Percentiles rank a stretch among this genome's conserved stretches.
Conservation (phyloP, 2,113 vertebrate species). For the Neomonachus schauinslandi region DNA sequence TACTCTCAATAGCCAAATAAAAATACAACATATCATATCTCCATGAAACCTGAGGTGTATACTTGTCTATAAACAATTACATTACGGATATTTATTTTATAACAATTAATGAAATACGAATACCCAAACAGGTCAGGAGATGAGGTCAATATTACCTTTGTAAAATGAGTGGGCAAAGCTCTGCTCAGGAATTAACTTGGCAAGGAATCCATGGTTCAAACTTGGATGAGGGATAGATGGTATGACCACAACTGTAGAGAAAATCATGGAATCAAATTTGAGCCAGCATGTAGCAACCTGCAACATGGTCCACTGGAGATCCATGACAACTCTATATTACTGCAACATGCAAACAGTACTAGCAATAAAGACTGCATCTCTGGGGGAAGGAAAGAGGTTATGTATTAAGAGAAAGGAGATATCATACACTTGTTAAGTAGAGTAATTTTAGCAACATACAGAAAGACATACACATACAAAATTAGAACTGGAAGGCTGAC, state of each 20-base stretch:
- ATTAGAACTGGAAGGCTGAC: constrained; percentile 51
- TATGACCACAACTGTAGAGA: constrained; percentile 91
- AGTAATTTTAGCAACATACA: constrained; percentile 78
- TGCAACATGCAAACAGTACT: constrained; percentile 82
- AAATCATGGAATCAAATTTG: constrained; percentile 87
- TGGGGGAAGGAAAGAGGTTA: constrained; percentile 64
- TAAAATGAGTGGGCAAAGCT: constrained; percentile 91
- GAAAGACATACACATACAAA: constrained; percentile 70
- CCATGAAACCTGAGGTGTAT: constrained; percentile 81
- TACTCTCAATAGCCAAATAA: constrained; percentile 64
- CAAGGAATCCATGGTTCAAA: constrained; percentile 92
- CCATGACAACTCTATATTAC: constrained; percentile 78
- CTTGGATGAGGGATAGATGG: constrained; percentile 91
- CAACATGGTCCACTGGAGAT: constrained; percentile 81
- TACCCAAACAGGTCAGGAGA: constrained; percentile 84
- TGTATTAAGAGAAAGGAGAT: constrained; percentile 78
- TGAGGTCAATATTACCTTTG: constrained; percentile 89
- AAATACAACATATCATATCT: constrained; percentile 74
- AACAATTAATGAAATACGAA: constrained; percentile 82
- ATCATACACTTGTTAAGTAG: constrained; percentile 62
- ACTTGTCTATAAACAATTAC: constrained; percentile 79
- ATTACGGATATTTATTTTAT: constrained; percentile 78
- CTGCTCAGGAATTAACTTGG: constrained; percentile 91
- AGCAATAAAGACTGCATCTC: constrained; percentile 61
- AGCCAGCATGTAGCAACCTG: constrained; percentile 82